These are phyloP conservation scores for Epistrophella euchroma DNA, from an alignment of 2,888 invertebrate species.

Conservation along the genomic window DNA sequence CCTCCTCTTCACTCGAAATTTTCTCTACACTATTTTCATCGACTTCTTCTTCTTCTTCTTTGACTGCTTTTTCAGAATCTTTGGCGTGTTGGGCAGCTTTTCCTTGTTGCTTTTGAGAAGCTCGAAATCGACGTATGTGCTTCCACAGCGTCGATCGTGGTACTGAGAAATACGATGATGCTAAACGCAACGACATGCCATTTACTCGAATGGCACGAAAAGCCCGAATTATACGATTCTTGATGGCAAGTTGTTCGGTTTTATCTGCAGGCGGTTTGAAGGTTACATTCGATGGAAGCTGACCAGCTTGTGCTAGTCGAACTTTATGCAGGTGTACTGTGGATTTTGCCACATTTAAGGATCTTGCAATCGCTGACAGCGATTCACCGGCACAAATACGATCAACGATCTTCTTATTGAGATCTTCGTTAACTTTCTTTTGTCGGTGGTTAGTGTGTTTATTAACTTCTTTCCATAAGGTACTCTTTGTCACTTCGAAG, in stretches of 20 bases:
- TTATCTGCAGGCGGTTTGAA: constrained; percentile 48
- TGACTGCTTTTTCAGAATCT: not conserved
- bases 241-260: constrained; percentile 35
- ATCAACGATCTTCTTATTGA: constrained; percentile 64
- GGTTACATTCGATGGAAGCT: constrained; percentile 61
- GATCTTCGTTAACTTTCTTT: constrained; percentile 65
- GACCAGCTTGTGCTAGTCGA: constrained; percentile 67
- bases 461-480: constrained; percentile 73
- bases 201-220: constrained; percentile 75
- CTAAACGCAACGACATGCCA: constrained; percentile 77
- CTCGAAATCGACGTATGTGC: constrained; percentile 45
- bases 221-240: constrained; percentile 74
- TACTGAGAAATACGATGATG: constrained; percentile 74
- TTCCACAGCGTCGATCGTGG: constrained; percentile 75
- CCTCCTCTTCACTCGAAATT: not conserved
- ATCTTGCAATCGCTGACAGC: constrained; percentile 74
- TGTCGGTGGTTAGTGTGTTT: constrained; percentile 73
- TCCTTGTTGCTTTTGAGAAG: constrained; percentile 17
- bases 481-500: constrained; percentile 75
- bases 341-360: constrained; percentile 75
- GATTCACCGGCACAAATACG: constrained; percentile 74
- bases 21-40: not conserved
- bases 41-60: not conserved
- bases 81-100: not conserved
- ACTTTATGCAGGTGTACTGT: constrained; percentile 76